Base-by-base conservation (phyloP, 2,113 vertebrate species). In the Lethenteron reissneri region DNA sequence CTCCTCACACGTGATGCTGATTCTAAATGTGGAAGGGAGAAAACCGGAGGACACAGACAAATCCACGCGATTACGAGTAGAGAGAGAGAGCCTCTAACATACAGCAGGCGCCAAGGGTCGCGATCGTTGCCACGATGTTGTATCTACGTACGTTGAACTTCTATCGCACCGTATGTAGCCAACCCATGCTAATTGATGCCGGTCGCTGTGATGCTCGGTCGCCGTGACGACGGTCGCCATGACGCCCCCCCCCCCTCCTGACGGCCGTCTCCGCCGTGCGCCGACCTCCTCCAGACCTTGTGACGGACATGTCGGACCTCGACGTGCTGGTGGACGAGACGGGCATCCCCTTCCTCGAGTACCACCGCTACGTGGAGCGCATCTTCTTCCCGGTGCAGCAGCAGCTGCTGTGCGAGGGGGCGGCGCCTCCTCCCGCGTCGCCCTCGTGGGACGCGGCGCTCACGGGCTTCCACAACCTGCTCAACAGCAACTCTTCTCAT, bases 231-330 rank as follows among this genome's bases (percentile, higher is more conserved):
- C 75, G 64, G 74, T 76, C 71, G 72, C 71, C 75, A 64, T 73
- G 70, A 75, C 74, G 74, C 17, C 58, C 68, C 73, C 12, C 56
- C 73, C 12, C 73, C 75, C 72, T 69, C 19, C 71, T 19, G 56
- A 2, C 2, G 14, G 5, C 19, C 3, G 9, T 58, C 9, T 9
- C n/a, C 25, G 17, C 8, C 11, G 73, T 78, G 57, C 19, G 14
- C 21, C 21, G 15, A 8, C 6, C 6, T 6, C 41, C 12, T 12
- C 60, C 78, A 97, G 92, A 97, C 76, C 83, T 97, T 70, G 95
- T 96, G 92, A 97, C 95, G 14, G 92, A 97, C 74, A 97, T 97
- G 92, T 91, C 95, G 75, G 92, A 97, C 78, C 89, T 95, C 75
- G 94, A 89, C 69, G 95, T 82, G 12, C 90, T 96, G 11, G 80